Percentiles rank a stretch among this genome's conserved stretches.
These are phyloP conservation scores for Heliconius charithonia DNA, from an alignment of 2,888 invertebrate species.

Conservation along the genomic window DNA sequence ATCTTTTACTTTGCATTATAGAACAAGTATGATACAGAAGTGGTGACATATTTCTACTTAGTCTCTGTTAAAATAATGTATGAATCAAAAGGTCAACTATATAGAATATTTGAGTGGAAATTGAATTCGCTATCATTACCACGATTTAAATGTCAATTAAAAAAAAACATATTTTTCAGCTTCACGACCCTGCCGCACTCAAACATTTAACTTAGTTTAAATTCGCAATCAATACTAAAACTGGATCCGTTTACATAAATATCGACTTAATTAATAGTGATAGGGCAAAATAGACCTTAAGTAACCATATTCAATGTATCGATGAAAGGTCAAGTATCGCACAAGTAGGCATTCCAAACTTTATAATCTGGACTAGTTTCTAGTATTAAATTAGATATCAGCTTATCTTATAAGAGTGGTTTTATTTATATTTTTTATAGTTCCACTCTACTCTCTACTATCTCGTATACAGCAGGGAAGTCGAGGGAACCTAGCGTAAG, in stretches of 20 bases:
- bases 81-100: too few species aligned
- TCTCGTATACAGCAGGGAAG: too few species aligned
- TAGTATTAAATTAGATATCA: not conserved
- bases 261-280: conserved; percentile 29
- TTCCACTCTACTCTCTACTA: too few species aligned
- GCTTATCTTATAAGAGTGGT: not conserved
- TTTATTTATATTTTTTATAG: not conserved
- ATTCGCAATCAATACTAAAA: conserved; percentile 15
- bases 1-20: not conserved
- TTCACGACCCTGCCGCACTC: too few species aligned
- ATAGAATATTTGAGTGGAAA: not conserved
- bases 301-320: conserved; percentile 26
- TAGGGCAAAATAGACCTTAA: conserved; percentile 11
- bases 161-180: too few species aligned
- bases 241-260: conserved; percentile 40
- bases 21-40: too few species aligned
- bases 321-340: conserved; percentile 31
- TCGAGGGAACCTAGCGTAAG: too few species aligned
- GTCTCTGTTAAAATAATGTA: too few species aligned
- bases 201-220: not conserved
- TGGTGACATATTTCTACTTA: not conserved
- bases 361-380: not conserved
- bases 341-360: conserved; percentile 22
- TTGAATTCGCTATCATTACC: not conserved
- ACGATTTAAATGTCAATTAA: too few species aligned